A percentile compares a stretch with the other conserved stretches of the same genome.
Conservation (phyloP, 1,140 invertebrate species). For the Leptopilina boulardi region DNA sequence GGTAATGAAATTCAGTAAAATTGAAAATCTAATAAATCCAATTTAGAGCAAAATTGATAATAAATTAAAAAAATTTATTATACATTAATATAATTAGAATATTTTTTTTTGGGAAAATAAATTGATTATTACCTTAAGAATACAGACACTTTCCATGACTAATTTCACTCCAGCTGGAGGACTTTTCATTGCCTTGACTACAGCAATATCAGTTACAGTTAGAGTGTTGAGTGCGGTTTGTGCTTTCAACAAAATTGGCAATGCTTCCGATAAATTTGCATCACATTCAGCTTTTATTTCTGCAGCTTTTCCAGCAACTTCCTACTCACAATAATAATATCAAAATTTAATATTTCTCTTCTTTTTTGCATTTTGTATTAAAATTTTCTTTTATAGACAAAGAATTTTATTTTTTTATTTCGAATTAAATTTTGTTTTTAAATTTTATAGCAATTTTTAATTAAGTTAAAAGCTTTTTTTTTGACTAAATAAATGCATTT, state of each 20-base stretch:
- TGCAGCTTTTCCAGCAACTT: conserved; percentile 82
- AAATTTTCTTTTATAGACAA: too few species aligned
- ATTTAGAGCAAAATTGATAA: too few species aligned
- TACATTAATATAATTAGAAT: too few species aligned
- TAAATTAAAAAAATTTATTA: too few species aligned
- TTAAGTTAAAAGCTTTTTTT: too few species aligned
- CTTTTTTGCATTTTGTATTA: too few species aligned
- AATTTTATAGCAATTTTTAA: too few species aligned
- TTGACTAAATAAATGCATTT: too few species aligned
- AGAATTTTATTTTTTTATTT: too few species aligned
- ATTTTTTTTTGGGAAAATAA: background rate
- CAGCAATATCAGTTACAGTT: conserved; percentile 93
- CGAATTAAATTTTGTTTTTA: too few species aligned
- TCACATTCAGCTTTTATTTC: conserved; percentile 97
- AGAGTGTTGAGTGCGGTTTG: conserved; percentile 93
- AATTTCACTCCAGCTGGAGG: conserved; percentile 95
- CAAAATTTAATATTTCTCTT: background rate
- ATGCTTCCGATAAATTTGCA: conserved; percentile 92
- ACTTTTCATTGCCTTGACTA: conserved; percentile 98
- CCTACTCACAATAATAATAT: conserved; percentile 46
- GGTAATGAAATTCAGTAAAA: too few species aligned
- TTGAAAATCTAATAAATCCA: too few species aligned
- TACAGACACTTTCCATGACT: conserved; percentile 97
- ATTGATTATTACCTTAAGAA: conserved; percentile 84
- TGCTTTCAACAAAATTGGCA: conserved; percentile 95